phyloP scores from a whole-genome alignment of 35 echinoderm and acorn worm genomes.

The Stichopus chloronotus region DNA sequence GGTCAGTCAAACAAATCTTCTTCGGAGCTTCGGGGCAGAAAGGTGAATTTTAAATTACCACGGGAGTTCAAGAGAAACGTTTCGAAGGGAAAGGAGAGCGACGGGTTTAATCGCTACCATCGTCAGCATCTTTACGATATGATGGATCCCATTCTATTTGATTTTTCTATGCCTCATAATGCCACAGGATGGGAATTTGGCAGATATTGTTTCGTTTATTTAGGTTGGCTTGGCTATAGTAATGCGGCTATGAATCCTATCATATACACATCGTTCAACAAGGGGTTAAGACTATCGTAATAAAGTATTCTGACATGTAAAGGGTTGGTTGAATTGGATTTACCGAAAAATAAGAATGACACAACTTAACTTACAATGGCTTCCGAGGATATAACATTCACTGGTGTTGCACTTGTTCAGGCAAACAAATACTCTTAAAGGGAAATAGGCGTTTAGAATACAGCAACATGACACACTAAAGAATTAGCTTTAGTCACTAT shows the following conservation, averaged over 20 bases:
- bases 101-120: constrained; percentile 67
- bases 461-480: too few relatives aligned
- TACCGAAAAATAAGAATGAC: neutral
- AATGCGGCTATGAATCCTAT: constrained; percentile 86
- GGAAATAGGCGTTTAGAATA: too few relatives aligned
- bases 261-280: constrained; percentile 88
- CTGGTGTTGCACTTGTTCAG: too few relatives aligned
- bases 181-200: constrained; percentile 52
- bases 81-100: constrained; percentile 68
- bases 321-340: neutral
- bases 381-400: too few relatives aligned
- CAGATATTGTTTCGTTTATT: constrained; percentile 47
- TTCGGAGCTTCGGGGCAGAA: neutral
- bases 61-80: constrained; percentile 18
- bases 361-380: too few relatives aligned
- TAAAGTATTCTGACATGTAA: constrained; percentile 70
- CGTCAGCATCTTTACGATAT: constrained; percentile 75
- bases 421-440: too few relatives aligned
- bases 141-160: constrained; percentile 88
- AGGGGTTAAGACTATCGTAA: constrained; percentile 82
- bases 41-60: neutral
- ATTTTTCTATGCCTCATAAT: constrained; percentile 48
- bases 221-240: constrained; percentile 82
- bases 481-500: too few relatives aligned
- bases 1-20: neutral